Evolutionary conservation across 2,797 vertebrate genomes (phyloP).

Genomic region (Sebastes matsubarae): DNA sequence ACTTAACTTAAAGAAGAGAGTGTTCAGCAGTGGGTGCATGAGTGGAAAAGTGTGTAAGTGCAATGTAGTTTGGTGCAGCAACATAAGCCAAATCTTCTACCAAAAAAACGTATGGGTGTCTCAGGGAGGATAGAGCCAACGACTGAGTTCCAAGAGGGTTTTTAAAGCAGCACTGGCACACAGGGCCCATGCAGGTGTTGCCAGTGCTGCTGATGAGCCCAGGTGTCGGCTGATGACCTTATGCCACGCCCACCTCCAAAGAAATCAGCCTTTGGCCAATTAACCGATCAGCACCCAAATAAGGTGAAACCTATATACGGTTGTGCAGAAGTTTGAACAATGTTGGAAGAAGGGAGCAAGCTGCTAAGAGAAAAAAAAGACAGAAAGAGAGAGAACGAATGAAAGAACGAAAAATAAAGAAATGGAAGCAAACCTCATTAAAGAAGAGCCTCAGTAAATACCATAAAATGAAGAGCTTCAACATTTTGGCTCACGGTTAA

Average conservation of each 20-base stretch:
- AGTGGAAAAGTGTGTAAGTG: no score
- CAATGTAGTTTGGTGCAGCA: neutral
- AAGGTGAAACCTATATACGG: neutral
- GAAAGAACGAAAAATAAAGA: neutral
- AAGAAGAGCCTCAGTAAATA: neutral
- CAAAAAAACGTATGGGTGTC: neutral
- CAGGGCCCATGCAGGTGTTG: neutral
- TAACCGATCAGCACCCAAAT: neutral
- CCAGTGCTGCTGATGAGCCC: neutral
- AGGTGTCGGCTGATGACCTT: accelerated
- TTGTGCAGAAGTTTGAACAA: neutral
- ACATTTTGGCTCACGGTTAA: neutral
- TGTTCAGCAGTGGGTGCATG: no score
- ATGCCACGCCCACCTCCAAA: neutral
- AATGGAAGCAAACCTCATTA: neutral
- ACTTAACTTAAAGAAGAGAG: no score
- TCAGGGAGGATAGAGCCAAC: neutral
- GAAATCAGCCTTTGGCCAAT: neutral
- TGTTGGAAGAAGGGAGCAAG: neutral
- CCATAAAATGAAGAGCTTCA: neutral
- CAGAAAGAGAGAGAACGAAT: neutral
- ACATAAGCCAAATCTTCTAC: neutral
- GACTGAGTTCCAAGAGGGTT: neutral
- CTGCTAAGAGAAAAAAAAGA: neutral
- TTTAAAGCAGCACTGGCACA: neutral